Percentiles rank a stretch among this genome's conserved stretches.
Conservation (phyloP, 2,797 vertebrate genomes). For the Ciconia nigra region DNA sequence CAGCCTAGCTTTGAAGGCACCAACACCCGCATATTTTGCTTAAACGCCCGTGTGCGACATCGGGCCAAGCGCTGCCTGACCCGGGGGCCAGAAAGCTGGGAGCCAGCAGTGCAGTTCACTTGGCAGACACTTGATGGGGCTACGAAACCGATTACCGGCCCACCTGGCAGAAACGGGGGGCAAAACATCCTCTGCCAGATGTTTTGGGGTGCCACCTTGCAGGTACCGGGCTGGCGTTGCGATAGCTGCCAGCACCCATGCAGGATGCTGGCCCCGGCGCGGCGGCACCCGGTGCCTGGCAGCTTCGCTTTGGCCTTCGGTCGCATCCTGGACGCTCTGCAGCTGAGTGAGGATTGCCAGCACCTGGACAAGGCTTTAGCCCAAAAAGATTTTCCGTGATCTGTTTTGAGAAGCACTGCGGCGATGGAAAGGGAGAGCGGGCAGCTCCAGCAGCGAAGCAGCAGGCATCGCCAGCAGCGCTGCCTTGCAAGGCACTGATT, state of each 20-base stretch:
- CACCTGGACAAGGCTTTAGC: not conserved
- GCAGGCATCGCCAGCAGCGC: not conserved
- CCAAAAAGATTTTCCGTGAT: rapidly evolving
- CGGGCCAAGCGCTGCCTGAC: not conserved
- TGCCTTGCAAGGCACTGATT: rapidly evolving
- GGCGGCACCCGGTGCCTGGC: rapidly evolving
- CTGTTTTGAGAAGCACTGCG: not conserved
- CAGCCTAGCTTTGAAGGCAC: not conserved
- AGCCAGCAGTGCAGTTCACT: constrained; percentile 15
- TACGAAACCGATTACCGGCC: not conserved
- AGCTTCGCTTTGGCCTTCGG: not conserved
- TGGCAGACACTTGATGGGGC: constrained; percentile 54
- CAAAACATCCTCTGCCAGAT: not conserved
- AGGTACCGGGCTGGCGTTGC: not conserved
- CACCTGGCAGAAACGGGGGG: not conserved
- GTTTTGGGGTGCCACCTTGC: not conserved
- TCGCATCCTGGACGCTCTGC: rapidly evolving
- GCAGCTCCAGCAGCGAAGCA: not conserved
- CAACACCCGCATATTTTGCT: rapidly evolving
- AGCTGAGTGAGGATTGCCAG: rapidly evolving
- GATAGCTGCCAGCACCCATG: rapidly evolving
- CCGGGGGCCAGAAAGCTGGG: not conserved
- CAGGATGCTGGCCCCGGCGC: not conserved
- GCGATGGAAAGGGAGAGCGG: rapidly evolving
- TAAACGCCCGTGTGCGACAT: rapidly evolving